phyloP scores from a whole-genome alignment of 2,113 vertebrate species.

The Symphodus melops region DNA sequence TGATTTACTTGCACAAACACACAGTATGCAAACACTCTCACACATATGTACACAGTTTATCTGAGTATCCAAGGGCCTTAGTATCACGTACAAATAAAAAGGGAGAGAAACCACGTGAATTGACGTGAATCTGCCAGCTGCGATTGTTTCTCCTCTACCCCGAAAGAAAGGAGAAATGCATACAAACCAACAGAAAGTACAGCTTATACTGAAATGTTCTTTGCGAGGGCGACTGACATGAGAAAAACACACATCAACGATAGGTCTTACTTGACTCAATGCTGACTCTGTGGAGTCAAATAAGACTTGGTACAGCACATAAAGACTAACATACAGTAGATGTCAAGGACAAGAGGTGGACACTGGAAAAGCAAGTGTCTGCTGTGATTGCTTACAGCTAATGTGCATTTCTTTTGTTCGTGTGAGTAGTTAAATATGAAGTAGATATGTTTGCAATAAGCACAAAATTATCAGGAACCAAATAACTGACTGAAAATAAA shows the following conservation, averaged over 20 bases:
- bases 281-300: constrained; percentile 43
- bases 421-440: constrained; percentile 42
- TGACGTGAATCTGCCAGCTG: constrained; percentile 19
- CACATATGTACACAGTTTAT: constrained; percentile 7
- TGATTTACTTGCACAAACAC: constrained; percentile 4
- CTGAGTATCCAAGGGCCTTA: constrained; percentile 46
- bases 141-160: constrained; percentile 53
- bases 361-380: constrained; percentile 59
- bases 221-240: constrained; percentile 19
- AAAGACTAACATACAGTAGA: constrained; percentile 59
- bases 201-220: constrained; percentile 21
- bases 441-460: constrained; percentile 59
- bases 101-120: constrained; percentile 1
- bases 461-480: constrained; percentile 48
- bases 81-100: constrained; percentile 42
- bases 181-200: constrained; percentile 13
- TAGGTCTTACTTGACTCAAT: constrained; percentile 15
- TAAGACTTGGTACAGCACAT: constrained; percentile 52
- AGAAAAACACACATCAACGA: constrained; percentile 40
- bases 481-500: constrained; percentile 46
- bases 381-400: constrained; percentile 53
- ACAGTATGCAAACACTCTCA: neutral
- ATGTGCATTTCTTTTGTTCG: constrained; percentile 42
- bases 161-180: neutral
- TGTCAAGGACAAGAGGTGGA: constrained; percentile 60